A percentile compares a stretch with the other conserved stretches of the same genome.
These are phyloP conservation scores for Chamaetylas fuelleborni DNA, from an alignment of 2,113 vertebrate species.

Conservation along the genomic window DNA sequence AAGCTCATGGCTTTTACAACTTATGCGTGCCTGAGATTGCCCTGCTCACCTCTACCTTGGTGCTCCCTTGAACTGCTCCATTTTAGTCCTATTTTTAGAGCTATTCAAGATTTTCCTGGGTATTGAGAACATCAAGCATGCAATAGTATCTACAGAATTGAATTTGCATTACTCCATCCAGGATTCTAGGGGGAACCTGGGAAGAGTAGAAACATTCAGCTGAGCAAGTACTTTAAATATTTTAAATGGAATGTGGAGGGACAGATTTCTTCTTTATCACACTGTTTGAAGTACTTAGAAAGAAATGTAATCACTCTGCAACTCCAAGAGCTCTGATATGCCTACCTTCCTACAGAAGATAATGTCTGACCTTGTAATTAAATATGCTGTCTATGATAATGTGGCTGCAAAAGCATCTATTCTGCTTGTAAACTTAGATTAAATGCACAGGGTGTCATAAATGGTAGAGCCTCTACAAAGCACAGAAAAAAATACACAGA, in stretches of 20 bases:
- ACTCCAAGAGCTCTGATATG: not conserved
- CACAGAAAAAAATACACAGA: not conserved
- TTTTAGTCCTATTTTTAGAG: slow-evolving; percentile 48
- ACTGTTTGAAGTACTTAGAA: not conserved
- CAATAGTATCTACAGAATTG: not conserved
- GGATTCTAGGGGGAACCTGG: not conserved
- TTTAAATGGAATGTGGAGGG: not conserved
- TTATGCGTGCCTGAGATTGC: slow-evolving; percentile 44
- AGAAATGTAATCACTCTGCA: not conserved
- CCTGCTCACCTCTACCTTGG: slow-evolving; percentile 57
- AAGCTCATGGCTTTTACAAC: slow-evolving; percentile 14
- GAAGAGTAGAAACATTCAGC: not conserved
- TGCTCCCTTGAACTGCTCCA: slow-evolving; percentile 28
- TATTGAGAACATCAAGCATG: not conserved
- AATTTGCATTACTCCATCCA: not conserved
- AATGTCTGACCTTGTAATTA: not conserved
- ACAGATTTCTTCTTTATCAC: not conserved
- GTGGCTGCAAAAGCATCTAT: not conserved
- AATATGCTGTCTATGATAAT: not conserved
- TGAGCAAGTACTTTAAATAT: not conserved
- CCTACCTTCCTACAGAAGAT: not conserved
- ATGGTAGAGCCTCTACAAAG: not conserved
- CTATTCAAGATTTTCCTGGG: slow-evolving; percentile 33
- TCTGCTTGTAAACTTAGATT: not conserved
- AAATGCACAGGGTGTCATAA: not conserved